These are phyloP conservation scores for Sciurus niger DNA, from an alignment of 2,113 vertebrate species.

Conservation along the genomic window DNA sequence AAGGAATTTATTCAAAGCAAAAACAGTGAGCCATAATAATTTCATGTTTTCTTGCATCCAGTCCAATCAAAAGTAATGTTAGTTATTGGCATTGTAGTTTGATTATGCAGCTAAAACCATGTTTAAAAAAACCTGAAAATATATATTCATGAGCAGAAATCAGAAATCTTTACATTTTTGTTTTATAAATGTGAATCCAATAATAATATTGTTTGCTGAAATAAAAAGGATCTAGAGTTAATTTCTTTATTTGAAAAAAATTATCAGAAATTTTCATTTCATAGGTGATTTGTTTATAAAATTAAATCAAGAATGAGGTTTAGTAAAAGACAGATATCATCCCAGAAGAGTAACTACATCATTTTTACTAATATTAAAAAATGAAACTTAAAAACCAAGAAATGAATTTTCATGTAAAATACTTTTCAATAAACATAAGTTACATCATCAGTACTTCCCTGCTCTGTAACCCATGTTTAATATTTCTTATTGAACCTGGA, in stretches of 20 bases:
- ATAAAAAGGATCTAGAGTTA: no score
- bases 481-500: not conserved
- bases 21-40: not conserved
- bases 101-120: not conserved
- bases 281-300: not conserved
- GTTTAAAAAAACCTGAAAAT: not conserved
- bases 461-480: not conserved
- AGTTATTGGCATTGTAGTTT: not conserved
- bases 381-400: not conserved
- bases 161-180: not conserved
- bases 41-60: not conserved
- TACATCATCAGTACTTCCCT: not conserved
- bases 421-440: not conserved
- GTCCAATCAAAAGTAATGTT: not conserved
- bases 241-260: not conserved
- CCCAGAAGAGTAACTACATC: not conserved
- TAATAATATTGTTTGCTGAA: not conserved
- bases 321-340: not conserved
- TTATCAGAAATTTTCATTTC: not conserved
- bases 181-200: constrained; percentile 3
- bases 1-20: not conserved
- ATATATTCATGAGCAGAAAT: not conserved
- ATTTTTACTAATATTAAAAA: constrained; percentile 11
- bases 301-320: not conserved
- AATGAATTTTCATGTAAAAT: not conserved